Conservation (phyloP, 2,888 invertebrate species). For the Lathronympha strigana region DNA sequence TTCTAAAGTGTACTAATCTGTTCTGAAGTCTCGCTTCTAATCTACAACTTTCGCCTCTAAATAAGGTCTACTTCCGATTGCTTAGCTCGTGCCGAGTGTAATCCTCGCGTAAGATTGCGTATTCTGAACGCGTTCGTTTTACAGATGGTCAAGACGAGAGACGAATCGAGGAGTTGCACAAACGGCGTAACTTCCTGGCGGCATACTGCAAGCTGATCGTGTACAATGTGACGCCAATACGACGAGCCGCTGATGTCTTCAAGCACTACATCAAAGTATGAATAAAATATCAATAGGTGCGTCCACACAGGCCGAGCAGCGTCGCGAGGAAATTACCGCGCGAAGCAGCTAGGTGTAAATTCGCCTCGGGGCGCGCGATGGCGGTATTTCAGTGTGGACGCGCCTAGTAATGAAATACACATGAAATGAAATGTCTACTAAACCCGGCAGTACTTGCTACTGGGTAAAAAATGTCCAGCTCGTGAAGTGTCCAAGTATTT, state of each 20-base stretch:
- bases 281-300: no score
- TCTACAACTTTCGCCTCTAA: conserved; percentile 9
- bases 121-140: conserved; percentile 43
- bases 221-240: conserved; percentile 97
- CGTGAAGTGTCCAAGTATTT: no score
- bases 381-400: no score
- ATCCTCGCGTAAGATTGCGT: conserved; percentile 1
- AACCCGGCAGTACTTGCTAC: no score
- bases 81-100: conserved; percentile 22
- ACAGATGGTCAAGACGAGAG: conserved; percentile 96
- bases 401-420: no score
- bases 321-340: no score
- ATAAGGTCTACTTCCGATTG: conserved; percentile 13
- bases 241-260: conserved; percentile 96
- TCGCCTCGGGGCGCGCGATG: no score
- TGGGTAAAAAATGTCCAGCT: no score
- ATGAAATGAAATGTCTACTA: no score
- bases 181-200: conserved; percentile 97
- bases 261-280: conserved; percentile 97
- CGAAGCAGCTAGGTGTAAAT: no score
- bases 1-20: neutral
- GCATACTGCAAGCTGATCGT: conserved; percentile 99
- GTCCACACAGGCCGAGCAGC: no score
- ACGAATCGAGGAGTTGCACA: conserved; percentile 98
- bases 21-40: neutral